A percentile compares a stretch with the other conserved stretches of the same genome.
Conservation (phyloP, 92 coral and sea anemone genomes). For the Pocillopora grandis region DNA sequence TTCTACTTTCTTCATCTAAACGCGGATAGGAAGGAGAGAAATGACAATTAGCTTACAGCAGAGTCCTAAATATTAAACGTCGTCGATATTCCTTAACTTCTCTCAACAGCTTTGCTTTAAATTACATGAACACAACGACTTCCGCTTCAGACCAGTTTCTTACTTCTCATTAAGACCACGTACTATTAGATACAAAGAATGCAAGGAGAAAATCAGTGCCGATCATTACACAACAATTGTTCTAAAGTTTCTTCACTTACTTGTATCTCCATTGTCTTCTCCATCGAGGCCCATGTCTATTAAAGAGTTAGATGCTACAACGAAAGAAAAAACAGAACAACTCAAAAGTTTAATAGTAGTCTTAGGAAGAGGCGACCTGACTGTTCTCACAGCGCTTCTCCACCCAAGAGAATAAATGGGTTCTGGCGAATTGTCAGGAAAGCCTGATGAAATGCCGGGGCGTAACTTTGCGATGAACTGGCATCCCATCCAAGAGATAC, state of each 20-base stretch:
- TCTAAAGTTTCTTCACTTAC: conserved; percentile 13
- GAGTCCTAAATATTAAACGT: too few relatives aligned
- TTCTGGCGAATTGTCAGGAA: too few relatives aligned
- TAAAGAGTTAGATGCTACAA: conserved; percentile 20
- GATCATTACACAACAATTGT: neutral
- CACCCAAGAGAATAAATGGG: too few relatives aligned
- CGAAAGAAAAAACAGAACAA: neutral
- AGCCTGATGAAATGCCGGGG: too few relatives aligned
- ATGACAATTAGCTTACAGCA: neutral
- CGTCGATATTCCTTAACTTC: too few relatives aligned
- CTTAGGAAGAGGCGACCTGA: too few relatives aligned
- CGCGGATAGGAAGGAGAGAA: neutral
- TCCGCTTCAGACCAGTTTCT: neutral
- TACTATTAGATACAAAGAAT: too few relatives aligned
- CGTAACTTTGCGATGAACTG: too few relatives aligned
- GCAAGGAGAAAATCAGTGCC: neutral
- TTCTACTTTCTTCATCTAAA: conserved; percentile 51
- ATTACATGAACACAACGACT: neutral
- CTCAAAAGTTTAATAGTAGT: too few relatives aligned
- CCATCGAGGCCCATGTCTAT: conserved; percentile 29
- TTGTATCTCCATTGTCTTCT: conserved; percentile 3
- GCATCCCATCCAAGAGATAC: too few relatives aligned
- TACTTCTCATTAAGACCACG: neutral
- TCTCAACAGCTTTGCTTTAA: too few relatives aligned
- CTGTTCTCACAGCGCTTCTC: too few relatives aligned